These are phyloP conservation scores for Dicaeum eximium DNA, from an alignment of 2,113 vertebrate genomes.

Conservation along the genomic window DNA sequence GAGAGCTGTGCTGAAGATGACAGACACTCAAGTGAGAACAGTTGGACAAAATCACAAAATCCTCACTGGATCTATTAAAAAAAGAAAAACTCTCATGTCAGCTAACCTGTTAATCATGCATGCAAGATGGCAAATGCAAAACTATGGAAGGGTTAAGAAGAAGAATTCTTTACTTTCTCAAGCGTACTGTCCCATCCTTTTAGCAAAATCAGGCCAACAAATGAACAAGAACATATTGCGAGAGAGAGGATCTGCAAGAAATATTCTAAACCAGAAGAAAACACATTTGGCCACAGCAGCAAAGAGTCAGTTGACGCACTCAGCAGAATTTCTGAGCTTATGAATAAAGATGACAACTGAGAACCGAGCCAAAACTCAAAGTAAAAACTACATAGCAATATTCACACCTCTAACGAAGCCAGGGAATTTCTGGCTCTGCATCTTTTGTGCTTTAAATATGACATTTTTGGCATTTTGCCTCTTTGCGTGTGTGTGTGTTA, in stretches of 20 bases:
- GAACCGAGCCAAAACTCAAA: conserved; percentile 1
- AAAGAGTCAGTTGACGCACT: neutral
- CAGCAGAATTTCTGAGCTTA: conserved; percentile 31
- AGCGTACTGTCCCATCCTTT: neutral
- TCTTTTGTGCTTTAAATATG: conserved; percentile 8
- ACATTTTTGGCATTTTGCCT: conserved; percentile 35
- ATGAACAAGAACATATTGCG: neutral
- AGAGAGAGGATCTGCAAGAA: neutral
- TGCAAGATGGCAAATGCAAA: neutral
- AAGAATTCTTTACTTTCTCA: neutral
- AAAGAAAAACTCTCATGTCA: neutral
- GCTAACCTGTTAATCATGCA: neutral
- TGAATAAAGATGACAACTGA: conserved; percentile 16
- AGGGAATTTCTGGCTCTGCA: conserved; percentile 36
- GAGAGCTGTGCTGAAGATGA: neutral
- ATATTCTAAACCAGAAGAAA: neutral
- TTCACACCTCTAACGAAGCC: conserved; percentile 37
- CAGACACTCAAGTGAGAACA: neutral
- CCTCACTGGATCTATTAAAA: neutral
- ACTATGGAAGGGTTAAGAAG: neutral
- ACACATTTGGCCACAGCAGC: neutral
- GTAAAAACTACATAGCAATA: conserved; percentile 9
- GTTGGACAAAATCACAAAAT: neutral
- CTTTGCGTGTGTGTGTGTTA: neutral
- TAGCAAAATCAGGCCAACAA: neutral